Conservation (phyloP, 2,888 invertebrate species). For the Neuroscelio doddi region DNA sequence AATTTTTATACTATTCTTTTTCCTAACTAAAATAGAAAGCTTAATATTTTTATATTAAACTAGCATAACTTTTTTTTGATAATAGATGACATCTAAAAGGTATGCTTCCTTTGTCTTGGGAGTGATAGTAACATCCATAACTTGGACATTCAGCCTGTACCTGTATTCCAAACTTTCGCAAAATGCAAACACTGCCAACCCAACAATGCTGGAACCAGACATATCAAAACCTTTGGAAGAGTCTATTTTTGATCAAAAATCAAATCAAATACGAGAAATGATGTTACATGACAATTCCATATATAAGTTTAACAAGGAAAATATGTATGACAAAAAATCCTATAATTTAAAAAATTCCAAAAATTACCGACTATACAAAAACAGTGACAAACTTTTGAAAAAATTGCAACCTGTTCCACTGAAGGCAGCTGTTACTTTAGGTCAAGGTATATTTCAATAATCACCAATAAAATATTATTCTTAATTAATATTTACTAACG, state of each 20-base stretch:
- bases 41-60: background rate
- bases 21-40: too few relatives aligned
- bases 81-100: constrained; percentile 67
- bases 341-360: constrained; percentile 52
- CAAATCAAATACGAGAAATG: constrained; percentile 30
- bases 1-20: too few relatives aligned
- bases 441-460: constrained; percentile 60
- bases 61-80: constrained; percentile 1
- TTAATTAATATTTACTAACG: too few relatives aligned
- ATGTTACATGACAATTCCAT: constrained; percentile 49
- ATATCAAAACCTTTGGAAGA: constrained; percentile 53
- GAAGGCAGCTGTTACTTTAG: constrained; percentile 61
- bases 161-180: constrained; percentile 79
- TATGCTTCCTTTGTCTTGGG: constrained; percentile 81
- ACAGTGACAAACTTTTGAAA: constrained; percentile 72
- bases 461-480: too few relatives aligned
- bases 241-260: constrained; percentile 55
- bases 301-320: constrained; percentile 34
- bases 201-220: constrained; percentile 69
- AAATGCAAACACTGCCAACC: constrained; percentile 58
- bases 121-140: constrained; percentile 81
- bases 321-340: constrained; percentile 40
- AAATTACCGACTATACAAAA: constrained; percentile 61
- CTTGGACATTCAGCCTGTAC: constrained; percentile 83
- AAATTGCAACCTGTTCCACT: constrained; percentile 72